phyloP scores from a whole-genome alignment of 2,113 vertebrate genomes.

The Xenopus laevis region DNA sequence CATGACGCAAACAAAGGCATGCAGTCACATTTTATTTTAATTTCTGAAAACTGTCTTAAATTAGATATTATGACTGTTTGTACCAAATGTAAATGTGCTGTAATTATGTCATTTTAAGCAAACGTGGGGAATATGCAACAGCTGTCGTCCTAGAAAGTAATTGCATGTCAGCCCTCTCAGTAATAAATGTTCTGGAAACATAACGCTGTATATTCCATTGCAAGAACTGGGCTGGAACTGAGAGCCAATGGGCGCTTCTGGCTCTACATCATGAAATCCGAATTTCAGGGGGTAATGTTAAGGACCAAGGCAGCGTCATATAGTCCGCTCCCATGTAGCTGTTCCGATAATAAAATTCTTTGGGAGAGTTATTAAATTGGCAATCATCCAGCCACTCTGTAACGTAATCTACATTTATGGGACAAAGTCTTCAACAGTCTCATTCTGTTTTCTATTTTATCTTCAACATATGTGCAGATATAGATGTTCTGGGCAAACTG shows the following conservation, averaged over 20 bases:
- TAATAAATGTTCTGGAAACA: conserved; percentile 25
- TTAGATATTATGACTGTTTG: conserved; percentile 29
- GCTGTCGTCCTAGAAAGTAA: conserved; percentile 28
- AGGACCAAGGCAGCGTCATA: neutral
- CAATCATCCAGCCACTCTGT: neutral
- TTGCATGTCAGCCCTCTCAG: conserved; percentile 15
- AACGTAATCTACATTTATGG: neutral
- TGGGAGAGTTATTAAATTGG: neutral
- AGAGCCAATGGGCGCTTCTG: conserved; percentile 6
- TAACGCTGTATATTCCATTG: conserved; percentile 10
- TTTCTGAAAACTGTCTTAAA: conserved; percentile 21
- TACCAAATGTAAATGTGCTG: conserved; percentile 34
- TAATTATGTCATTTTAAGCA: conserved; percentile 38
- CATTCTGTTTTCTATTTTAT: neutral
- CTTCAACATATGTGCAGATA: neutral
- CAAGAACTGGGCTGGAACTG: neutral
- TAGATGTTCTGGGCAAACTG: neutral
- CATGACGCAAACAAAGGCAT: conserved; percentile 11
- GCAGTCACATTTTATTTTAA: conserved; percentile 24
- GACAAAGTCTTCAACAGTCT: neutral
- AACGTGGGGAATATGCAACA: conserved; percentile 34
- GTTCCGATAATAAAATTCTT: neutral
- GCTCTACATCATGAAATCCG: neutral
- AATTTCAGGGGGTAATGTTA: neutral
- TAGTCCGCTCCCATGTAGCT: neutral